phyloP scores from a whole-genome alignment of 2,113 vertebrate species.

The Micronycteris hirsuta region DNA sequence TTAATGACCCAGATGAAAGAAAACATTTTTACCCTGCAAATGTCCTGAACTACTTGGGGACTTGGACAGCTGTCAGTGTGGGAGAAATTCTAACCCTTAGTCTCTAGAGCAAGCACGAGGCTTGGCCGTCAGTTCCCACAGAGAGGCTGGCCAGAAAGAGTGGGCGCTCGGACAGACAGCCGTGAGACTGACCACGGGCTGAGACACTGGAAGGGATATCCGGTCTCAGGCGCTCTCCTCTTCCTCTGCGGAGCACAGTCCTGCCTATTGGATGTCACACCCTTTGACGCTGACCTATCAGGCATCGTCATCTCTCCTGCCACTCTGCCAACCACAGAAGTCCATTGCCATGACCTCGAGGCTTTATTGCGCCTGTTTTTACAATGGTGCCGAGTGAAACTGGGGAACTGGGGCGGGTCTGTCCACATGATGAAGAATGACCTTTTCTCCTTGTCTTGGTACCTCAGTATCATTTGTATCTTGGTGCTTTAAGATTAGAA shows the following conservation, averaged over 20 bases:
- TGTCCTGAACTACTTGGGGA: not conserved
- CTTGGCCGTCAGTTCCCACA: not conserved
- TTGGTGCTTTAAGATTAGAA: not conserved
- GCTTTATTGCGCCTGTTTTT: not conserved
- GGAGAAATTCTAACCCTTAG: not conserved
- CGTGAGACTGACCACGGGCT: rapidly evolving
- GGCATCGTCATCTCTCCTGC: not conserved
- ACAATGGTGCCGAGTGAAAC: not conserved
- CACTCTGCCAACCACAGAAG: not conserved
- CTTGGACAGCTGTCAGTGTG: not conserved
- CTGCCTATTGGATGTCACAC: not conserved
- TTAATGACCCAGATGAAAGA: not conserved
- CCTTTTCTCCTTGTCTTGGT: not conserved
- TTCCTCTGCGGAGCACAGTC: rapidly evolving
- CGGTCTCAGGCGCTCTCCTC: not conserved
- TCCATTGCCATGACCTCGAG: not conserved
- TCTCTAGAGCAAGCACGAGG: not conserved
- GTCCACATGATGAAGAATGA: not conserved
- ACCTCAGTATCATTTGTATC: not conserved
- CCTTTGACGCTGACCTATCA: not conserved
- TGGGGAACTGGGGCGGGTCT: not conserved
- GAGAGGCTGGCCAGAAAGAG: not conserved
- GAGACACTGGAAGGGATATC: not conserved
- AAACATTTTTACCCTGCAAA: not conserved
- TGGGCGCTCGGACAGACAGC: not conserved